These are phyloP conservation scores for Metacarcinus magister DNA, from an alignment of 2,888 invertebrate species.

Conservation along the genomic window DNA sequence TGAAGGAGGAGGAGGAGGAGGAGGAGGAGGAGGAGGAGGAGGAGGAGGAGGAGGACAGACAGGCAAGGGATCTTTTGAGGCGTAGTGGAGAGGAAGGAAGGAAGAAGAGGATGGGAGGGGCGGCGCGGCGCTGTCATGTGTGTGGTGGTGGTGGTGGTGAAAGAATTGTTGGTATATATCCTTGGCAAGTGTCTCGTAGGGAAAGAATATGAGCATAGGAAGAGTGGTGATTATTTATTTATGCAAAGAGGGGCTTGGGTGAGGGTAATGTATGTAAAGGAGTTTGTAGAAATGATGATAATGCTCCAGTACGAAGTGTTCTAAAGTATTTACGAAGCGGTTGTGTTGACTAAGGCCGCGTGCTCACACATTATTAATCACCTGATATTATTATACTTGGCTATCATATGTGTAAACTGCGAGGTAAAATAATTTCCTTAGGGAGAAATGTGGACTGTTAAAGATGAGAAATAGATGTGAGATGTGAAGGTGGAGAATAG, in stretches of 20 bases:
- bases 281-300: conserved; percentile 33
- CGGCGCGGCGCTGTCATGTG: neutral
- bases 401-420: neutral
- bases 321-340: conserved; percentile 3
- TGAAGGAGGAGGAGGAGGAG: neutral
- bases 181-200: neutral
- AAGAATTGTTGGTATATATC: neutral
- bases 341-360: neutral
- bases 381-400: neutral
- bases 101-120: neutral
- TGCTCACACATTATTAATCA: neutral
- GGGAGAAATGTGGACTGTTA: neutral
- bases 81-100: neutral
- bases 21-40: neutral
- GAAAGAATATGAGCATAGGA: neutral
- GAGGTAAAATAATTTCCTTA: neutral
- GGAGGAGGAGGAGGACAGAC: neutral
- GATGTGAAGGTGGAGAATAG: neutral
- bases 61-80: neutral
- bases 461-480: neutral
- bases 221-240: neutral
- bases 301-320: neutral
- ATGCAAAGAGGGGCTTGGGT: conserved; percentile 19
- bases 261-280: conserved; percentile 28
- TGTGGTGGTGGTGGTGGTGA: neutral